Base-by-base conservation (phyloP, 2,888 invertebrate genomes). In the Hermaeophaga mercurialis region DNA sequence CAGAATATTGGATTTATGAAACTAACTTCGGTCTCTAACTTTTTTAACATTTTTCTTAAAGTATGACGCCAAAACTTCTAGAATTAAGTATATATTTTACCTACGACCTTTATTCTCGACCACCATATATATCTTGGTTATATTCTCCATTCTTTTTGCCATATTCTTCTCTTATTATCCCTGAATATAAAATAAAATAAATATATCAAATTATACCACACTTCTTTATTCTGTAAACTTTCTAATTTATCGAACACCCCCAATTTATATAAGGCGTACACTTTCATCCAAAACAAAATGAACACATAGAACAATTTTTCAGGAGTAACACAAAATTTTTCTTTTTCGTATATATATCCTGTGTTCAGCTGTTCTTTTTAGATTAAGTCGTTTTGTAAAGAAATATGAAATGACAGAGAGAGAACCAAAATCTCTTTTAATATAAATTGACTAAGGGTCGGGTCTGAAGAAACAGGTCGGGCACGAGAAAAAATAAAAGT, bases 391-490 rank as follows among this genome's bases (percentile, higher is more conserved):
- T 39, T 52, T 45, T 55, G 58, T 49, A 58, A 56, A 62, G 59
- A 59, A 58, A 62, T 62, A 62, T 62, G 62, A 56, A 62, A 62
- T 58, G 62, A 62, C 62, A 62, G 62, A 59, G 50, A 54, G 58
- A 56, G 59, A 62, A 43, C 24, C 43, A 43, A 62, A 62, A 62
- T 62, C 62, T 57, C 59, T 62, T 58, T 56, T 59, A 58, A 62
- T 62, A 62, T 57, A 60, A 62, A 62, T 62, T 59, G 62, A 60
- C 59, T 43, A 44, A 53, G 54, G 59, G 55, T 57, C 47, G 59
- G 52, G 58, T 45, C 26, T 33, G 52, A 26, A 3, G 4, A 11
- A 6, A 9, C 39, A 39, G 39, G 22, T 9, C 39, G 2, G 39
- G 39, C n/a, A 9, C 6, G 11, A 22, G 39, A 19, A 18, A 6